Conservation (phyloP, 2,113 vertebrate species). For the Myiopsitta monachus region DNA sequence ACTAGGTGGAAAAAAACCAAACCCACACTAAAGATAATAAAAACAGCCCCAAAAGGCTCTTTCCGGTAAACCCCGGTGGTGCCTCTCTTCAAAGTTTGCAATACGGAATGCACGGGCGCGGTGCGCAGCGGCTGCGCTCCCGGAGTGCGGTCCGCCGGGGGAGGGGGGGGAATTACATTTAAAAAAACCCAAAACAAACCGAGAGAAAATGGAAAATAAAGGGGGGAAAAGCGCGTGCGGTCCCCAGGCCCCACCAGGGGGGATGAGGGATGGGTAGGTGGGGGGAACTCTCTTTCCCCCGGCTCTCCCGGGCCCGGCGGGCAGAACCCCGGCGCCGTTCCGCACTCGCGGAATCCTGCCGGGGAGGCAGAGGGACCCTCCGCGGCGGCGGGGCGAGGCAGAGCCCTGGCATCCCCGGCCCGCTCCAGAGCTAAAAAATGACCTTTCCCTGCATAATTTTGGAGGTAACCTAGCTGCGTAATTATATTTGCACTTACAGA, state of each 20-base stretch:
- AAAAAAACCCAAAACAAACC: no score
- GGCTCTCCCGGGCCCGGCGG: not conserved
- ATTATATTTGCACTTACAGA: constrained; percentile 89
- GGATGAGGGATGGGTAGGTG: not conserved
- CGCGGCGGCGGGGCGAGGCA: not conserved
- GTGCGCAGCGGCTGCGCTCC: not conserved
- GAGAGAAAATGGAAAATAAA: not conserved
- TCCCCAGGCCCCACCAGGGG: not conserved
- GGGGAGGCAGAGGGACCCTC: not conserved
- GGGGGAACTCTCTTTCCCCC: not conserved
- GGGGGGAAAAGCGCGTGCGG: not conserved
- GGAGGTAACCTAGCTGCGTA: constrained; percentile 81
- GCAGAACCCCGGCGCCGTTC: not conserved
- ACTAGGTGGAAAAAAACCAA: not conserved
- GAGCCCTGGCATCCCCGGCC: not conserved
- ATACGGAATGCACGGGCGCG: not conserved
- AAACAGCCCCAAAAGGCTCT: not conserved
- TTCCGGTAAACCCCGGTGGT: not conserved
- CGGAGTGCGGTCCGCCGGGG: not conserved
- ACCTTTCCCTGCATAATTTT: constrained; percentile 77
- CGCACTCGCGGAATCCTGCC: not conserved
- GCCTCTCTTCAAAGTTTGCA: not conserved
- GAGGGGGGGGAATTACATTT: not conserved
- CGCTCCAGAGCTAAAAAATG: constrained; percentile 67
- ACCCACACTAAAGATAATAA: not conserved